phyloP scores from a whole-genome alignment of 2,797 vertebrate species.

The Sparus aurata region DNA sequence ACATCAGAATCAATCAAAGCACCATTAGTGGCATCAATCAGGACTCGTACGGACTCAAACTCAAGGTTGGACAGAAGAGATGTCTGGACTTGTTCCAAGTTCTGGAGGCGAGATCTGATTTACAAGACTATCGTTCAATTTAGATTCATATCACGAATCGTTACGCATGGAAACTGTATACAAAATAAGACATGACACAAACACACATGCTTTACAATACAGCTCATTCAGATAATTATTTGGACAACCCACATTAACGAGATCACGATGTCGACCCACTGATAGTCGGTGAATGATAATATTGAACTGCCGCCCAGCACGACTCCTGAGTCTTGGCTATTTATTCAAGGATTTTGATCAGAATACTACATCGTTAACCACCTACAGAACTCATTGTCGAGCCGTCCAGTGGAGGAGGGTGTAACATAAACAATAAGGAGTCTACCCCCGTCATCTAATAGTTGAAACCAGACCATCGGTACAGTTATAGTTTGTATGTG shows the following conservation, averaged over 20 bases:
- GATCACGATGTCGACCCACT: neutral
- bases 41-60: conserved; percentile 31
- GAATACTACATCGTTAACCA: neutral
- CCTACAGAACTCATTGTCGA: neutral
- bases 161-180: neutral
- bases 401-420: too few relatives aligned
- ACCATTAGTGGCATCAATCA: conserved; percentile 66
- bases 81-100: neutral
- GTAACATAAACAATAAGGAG: neutral
- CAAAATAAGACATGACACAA: neutral
- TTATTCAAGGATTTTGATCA: neutral
- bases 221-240: neutral
- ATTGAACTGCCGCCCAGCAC: neutral
- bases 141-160: neutral
- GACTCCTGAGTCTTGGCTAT: neutral
- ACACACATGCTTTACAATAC: neutral
- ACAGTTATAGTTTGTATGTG: neutral
- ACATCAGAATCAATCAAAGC: conserved; percentile 67
- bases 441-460: too few relatives aligned
- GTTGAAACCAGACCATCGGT: neutral
- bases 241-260: neutral
- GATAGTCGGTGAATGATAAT: too few relatives aligned
- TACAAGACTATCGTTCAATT: neutral
- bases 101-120: neutral
- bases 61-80: conserved; percentile 30